A percentile compares a stretch with the other conserved stretches of the same genome.
These are phyloP conservation scores for Lasiurus cinereus DNA, from an alignment of 2,113 vertebrate species.

Conservation along the genomic window DNA sequence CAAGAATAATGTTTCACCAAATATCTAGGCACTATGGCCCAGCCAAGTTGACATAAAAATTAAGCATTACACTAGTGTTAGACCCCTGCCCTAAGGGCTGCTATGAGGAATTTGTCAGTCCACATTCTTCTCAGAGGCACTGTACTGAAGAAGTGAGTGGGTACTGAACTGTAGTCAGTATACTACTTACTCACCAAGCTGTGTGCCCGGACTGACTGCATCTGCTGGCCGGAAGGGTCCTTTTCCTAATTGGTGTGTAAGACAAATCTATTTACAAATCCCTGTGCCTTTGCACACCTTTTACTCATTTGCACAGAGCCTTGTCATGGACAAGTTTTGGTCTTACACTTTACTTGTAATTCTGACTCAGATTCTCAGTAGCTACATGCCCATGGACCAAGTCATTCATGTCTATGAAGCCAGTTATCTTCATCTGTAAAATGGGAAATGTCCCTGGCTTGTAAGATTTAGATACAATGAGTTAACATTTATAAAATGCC, in stretches of 20 bases:
- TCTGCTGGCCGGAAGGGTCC: background rate
- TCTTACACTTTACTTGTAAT: background rate
- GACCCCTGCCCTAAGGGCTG: background rate
- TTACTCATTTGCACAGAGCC: conserved; percentile 19
- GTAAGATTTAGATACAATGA: background rate
- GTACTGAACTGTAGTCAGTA: background rate
- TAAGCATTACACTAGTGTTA: background rate
- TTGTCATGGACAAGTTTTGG: background rate
- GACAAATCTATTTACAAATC: background rate
- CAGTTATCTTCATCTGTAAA: background rate
- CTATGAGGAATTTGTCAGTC: background rate
- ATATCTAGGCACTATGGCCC: background rate
- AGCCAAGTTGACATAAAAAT: background rate
- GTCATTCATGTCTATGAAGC: background rate
- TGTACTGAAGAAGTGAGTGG: background rate
- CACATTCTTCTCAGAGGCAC: background rate
- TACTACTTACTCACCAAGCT: background rate
- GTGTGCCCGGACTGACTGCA: too few species aligned
- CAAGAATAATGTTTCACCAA: background rate
- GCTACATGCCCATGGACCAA: background rate
- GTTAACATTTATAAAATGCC: background rate
- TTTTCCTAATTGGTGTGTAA: background rate
- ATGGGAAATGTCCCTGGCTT: background rate
- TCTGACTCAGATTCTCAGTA: conserved; percentile 2
- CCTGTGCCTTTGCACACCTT: background rate